Evolutionary conservation across 2,113 vertebrate species (phyloP).

Genomic region (Ranitomeya imitator): DNA sequence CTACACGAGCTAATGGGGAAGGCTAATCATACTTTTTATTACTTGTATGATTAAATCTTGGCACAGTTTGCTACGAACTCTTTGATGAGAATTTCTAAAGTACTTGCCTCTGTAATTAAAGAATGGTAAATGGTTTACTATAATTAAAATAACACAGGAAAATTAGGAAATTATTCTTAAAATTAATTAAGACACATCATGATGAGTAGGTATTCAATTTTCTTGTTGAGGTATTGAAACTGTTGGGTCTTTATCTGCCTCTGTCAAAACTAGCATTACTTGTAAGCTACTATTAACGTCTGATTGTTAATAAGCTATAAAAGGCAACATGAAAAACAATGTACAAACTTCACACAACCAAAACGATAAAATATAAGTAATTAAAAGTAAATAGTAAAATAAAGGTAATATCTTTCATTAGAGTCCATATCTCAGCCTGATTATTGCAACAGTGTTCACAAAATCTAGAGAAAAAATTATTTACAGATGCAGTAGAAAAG

Average conservation of each 20-base stretch:
- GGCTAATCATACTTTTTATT: constrained; percentile 49
- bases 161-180: constrained; percentile 22
- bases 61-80: neutral
- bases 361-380: neutral
- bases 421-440: no score
- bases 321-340: neutral
- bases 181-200: constrained; percentile 14
- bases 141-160: constrained; percentile 37
- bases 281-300: neutral
- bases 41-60: constrained; percentile 49
- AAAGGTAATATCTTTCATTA: no score
- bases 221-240: neutral
- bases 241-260: neutral
- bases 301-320: neutral
- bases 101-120: constrained; percentile 43
- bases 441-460: no score
- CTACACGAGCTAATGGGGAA: constrained; percentile 21
- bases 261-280: neutral
- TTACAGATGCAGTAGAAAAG: no score
- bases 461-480: no score
- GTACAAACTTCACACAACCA: neutral
- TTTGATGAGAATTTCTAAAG: constrained; percentile 10
- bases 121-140: constrained; percentile 37
- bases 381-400: no score
- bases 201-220: neutral